A percentile compares a stretch with the other conserved stretches of the same genome.
Conservation (phyloP, 1,140 invertebrate genomes). For the Pseudomyrmex gracilis region DNA sequence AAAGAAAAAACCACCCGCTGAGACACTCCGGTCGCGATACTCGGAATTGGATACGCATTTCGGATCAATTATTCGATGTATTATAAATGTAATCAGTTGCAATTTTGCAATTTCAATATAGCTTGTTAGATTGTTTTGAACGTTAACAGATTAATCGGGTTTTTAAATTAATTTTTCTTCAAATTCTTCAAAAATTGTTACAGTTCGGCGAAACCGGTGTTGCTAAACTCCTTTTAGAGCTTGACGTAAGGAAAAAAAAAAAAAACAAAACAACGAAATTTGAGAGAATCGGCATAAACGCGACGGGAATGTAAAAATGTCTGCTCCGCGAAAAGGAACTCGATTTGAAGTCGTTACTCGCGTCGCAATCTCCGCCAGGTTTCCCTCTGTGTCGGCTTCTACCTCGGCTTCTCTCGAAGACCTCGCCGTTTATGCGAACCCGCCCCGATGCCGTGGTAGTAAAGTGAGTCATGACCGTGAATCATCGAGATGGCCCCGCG, state of each 20-base stretch:
- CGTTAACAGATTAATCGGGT: neutral
- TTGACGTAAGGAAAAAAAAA: too few relatives aligned
- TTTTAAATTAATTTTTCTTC: conserved; percentile 3
- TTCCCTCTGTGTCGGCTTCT: conserved; percentile 3
- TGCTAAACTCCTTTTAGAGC: too few relatives aligned
- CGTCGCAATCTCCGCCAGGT: conserved; percentile 10
- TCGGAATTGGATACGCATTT: too few relatives aligned
- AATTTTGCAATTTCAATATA: neutral
- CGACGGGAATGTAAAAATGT: neutral
- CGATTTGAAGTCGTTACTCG: conserved; percentile 30
- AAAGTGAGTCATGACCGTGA: conserved; percentile 68
- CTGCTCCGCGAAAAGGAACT: conserved; percentile 1
- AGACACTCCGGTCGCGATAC: neutral
- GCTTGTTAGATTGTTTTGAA: neutral
- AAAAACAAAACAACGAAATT: neutral
- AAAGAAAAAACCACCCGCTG: neutral
- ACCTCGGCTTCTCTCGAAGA: neutral
- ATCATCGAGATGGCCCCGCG: conserved; percentile 64
- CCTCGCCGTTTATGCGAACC: conserved; percentile 60
- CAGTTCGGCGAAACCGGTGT: too few relatives aligned
- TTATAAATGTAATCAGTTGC: conserved; percentile 9
- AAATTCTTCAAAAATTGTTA: neutral
- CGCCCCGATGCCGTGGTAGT: conserved; percentile 35
- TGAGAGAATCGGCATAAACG: conserved; percentile 29
- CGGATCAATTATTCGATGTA: neutral